Conservation (phyloP, 2,113 vertebrate species). For the Kryptolebias marmoratus region DNA sequence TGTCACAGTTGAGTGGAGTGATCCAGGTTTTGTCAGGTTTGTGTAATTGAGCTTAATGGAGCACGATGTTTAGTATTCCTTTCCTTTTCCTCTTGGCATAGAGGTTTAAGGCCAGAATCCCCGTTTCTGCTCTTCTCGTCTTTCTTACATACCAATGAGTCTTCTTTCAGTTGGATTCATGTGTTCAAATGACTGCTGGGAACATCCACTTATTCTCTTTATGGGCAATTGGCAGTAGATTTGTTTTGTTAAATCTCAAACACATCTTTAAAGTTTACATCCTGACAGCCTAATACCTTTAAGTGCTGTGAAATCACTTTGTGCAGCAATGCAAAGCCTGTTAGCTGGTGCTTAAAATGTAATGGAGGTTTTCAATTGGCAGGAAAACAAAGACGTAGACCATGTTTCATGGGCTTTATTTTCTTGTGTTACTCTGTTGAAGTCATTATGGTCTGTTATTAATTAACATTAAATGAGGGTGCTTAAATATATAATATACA, state of each 20-base stretch:
- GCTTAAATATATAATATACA: too few species aligned
- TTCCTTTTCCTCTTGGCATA: constrained; percentile 27
- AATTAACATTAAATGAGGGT: too few species aligned
- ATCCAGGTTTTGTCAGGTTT: constrained; percentile 35
- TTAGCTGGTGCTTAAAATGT: constrained; percentile 35
- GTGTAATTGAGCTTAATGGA: constrained; percentile 26
- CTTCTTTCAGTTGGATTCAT: constrained; percentile 52
- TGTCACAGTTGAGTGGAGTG: constrained; percentile 7
- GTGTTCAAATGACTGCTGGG: constrained; percentile 48
- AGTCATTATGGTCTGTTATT: too few species aligned
- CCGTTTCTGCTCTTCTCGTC: constrained; percentile 45
- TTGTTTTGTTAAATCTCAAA: constrained; percentile 61
- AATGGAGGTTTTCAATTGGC: constrained; percentile 34
- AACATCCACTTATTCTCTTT: constrained; percentile 49
- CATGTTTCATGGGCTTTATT: not conserved
- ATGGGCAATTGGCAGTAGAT: constrained; percentile 56
- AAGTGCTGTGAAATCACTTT: constrained; percentile 46
- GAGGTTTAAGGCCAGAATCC: constrained; percentile 60
- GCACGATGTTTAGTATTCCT: constrained; percentile 64
- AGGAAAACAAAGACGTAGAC: constrained; percentile 14
- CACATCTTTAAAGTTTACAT: constrained; percentile 62
- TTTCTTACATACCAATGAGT: constrained; percentile 73
- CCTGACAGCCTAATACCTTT: constrained; percentile 52
- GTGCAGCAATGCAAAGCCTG: constrained; percentile 38
- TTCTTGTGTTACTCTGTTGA: not conserved